Conservation (phyloP, 2,888 invertebrate species). For the Eueremaeus valkanovi region DNA sequence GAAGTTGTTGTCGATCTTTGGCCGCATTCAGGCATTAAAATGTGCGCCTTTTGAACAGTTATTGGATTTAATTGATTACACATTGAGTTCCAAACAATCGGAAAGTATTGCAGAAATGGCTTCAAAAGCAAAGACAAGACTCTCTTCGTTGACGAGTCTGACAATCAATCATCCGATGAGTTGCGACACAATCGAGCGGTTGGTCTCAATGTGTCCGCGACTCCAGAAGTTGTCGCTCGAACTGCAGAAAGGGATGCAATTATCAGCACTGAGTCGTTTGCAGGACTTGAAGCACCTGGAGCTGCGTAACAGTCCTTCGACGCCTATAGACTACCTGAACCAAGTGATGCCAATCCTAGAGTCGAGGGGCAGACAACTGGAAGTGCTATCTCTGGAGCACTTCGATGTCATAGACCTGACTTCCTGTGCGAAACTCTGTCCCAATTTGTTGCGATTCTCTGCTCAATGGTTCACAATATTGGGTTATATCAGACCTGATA, state of each 20-base stretch:
- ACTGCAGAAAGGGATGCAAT: slow-evolving; percentile 46
- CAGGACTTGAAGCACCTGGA: slow-evolving; percentile 42
- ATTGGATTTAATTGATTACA: slow-evolving; percentile 44
- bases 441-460: slow-evolving; percentile 46
- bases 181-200: slow-evolving; percentile 41
- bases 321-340: slow-evolving; percentile 45
- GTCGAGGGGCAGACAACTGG: slow-evolving; percentile 44
- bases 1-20: slow-evolving; percentile 44
- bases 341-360: slow-evolving; percentile 46
- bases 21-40: slow-evolving; percentile 44
- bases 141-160: slow-evolving; percentile 42
- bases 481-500: slow-evolving; percentile 28
- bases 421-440: slow-evolving; percentile 46
- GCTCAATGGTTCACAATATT: slow-evolving; percentile 47
- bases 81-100: slow-evolving; percentile 36
- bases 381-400: slow-evolving; percentile 45
- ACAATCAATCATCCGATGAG: slow-evolving; percentile 46
- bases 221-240: slow-evolving; percentile 46
- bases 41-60: slow-evolving; percentile 47
- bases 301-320: slow-evolving; percentile 46
- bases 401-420: slow-evolving; percentile 47
- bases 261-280: slow-evolving; percentile 42
- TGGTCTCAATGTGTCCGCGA: slow-evolving; percentile 46
- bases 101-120: not conserved
- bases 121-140: slow-evolving; percentile 34